Evolutionary conservation across 1,140 invertebrate genomes (phyloP), one percentile per base, ranked within the genome.

Genomic region (Maniola jurtina): DNA sequence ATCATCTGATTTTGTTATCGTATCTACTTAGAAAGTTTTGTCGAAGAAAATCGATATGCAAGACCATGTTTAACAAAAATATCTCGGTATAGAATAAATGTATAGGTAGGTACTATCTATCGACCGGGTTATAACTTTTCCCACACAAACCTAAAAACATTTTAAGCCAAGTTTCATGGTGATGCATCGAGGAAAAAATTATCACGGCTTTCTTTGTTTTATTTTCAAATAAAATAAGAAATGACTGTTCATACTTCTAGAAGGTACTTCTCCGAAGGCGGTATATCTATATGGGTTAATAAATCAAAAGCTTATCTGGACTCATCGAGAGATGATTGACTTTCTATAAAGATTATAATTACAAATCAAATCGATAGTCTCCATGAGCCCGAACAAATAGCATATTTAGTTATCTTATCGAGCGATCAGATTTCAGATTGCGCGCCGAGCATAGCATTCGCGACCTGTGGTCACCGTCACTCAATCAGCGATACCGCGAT

Each of bases 271-370:
- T 38, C 34, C 33, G 33, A 25, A 6, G 58, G 15, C 50, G 36
- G 48, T 66, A 73, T 73, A 70, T 25, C 40, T 66, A 73, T 73
- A 70, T 64, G 38, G 71, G 68, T 70, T 66, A 71, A 70, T 74
- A 71, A 71, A 78, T 74, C 72, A 76, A 76, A 68, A 76, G 61
- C 63, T 79, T 79, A 83, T 80, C 76, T 61, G 54, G 68, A 70
- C 75, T 75, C 70, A 88, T 85, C 82, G 80, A 25, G 45, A 54
- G 71, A 74, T 84, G 83, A 87, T 86, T 88, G 77, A 82, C 86
- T 89, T 89, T 88, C 86, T 86, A 88, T 69, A 71, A 75, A 71
- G 73, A 68, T 78, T 80, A 79, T 81, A 80, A 88, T 88, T 86
- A 79, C 76, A 70, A 68, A 82, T 79, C 74, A 73, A 79, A 76